A percentile compares a stretch with the other conserved stretches of the same genome.
Evolutionary conservation across 2,113 vertebrate genomes (phyloP).

Genomic region (Rhipidura dahli): DNA sequence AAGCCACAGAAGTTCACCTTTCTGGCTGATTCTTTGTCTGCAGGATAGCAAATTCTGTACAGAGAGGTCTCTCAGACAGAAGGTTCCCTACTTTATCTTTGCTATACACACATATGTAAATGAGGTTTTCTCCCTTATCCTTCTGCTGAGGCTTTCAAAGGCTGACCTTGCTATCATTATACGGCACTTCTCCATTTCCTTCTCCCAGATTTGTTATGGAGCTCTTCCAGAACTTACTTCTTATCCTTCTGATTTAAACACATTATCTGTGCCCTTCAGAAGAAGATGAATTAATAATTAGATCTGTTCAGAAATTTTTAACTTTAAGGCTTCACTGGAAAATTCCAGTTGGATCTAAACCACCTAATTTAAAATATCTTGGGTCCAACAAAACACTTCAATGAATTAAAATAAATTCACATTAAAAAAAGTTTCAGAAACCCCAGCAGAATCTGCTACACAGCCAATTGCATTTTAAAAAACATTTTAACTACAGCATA

Average conservation of each 20-base stretch:
- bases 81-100: not conserved
- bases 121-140: not conserved
- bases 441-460: not conserved
- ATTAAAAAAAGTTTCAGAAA: not conserved
- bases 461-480: not conserved
- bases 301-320: not conserved
- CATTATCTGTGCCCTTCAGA: not conserved
- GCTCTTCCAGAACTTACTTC: not conserved
- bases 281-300: not conserved
- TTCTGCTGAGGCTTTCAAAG: not conserved
- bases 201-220: not conserved
- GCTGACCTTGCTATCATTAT: not conserved
- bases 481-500: not conserved
- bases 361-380: not conserved
- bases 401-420: not conserved
- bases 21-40: not conserved
- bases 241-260: not conserved
- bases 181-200: not conserved
- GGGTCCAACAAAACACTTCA: not conserved
- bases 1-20: not conserved
- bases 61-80: not conserved
- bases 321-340: not conserved
- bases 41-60: not conserved
- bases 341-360: not conserved
- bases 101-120: not conserved